Conservation (phyloP, 2,797 vertebrate species). For the Ficedula albicollis region DNA sequence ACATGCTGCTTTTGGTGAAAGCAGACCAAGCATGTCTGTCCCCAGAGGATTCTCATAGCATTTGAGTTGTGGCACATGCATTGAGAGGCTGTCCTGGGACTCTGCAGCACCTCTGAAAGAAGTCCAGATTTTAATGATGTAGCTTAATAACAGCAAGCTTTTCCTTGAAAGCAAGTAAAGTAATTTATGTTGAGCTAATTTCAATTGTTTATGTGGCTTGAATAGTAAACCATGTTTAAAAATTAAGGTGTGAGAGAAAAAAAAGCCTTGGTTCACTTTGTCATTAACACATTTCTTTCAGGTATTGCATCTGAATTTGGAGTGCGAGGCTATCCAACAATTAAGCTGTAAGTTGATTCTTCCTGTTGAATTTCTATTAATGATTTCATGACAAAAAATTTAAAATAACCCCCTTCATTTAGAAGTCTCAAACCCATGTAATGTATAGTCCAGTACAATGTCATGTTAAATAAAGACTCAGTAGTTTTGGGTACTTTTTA, state of each 20-base stretch:
- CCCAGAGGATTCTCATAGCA: neutral
- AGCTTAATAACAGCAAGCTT: neutral
- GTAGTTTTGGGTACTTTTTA: neutral
- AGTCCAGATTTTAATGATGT: neutral
- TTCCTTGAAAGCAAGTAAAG: neutral
- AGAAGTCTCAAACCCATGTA: neutral
- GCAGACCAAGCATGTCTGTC: neutral
- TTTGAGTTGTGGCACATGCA: neutral
- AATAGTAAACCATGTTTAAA: neutral
- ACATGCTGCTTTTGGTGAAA: neutral
- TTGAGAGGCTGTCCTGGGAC: neutral
- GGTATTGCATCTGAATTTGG: constrained; percentile 97
- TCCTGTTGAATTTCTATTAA: neutral
- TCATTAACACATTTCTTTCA: constrained; percentile 62
- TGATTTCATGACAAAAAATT: neutral
- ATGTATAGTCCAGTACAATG: neutral
- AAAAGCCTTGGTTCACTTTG: neutral
- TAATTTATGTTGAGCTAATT: neutral
- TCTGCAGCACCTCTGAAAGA: neutral
- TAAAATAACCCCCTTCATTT: neutral
- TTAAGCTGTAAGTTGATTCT: constrained; percentile 92
- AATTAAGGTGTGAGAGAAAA: neutral
- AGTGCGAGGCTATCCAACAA: constrained; percentile 96
- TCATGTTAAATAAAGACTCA: neutral
- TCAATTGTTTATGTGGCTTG: neutral